Percentiles rank a stretch among this genome's conserved stretches.
Evolutionary conservation across 2,113 vertebrate species (phyloP).

Genomic region (Aplodontia rufa): DNA sequence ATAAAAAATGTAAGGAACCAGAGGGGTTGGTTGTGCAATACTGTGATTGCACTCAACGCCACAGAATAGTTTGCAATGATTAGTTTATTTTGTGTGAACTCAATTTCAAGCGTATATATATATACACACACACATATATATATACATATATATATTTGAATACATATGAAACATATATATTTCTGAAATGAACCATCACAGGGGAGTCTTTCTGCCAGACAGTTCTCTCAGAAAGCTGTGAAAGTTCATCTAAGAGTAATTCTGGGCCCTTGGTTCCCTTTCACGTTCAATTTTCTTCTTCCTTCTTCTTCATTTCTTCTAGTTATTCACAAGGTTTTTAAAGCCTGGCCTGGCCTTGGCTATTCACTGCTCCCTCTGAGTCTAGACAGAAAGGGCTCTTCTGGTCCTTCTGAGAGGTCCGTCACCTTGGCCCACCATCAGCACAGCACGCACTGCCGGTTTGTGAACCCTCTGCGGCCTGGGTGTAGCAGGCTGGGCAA

Average conservation of each 20-base stretch:
- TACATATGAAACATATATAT: no score
- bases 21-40: background rate
- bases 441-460: constrained; percentile 28
- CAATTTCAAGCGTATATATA: no score
- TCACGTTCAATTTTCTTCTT: constrained; percentile 34
- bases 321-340: background rate
- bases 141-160: no score
- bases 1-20: background rate
- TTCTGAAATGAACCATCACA: no score
- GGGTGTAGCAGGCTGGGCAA: background rate
- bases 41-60: background rate
- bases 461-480: constrained; percentile 38
- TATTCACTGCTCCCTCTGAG: background rate
- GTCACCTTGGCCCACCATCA: background rate
- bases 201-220: no score
- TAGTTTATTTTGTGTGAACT: no score
- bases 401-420: background rate
- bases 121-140: no score
- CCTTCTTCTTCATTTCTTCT: background rate
- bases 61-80: background rate
- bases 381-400: background rate
- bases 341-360: background rate
- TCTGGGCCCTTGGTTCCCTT: no score
- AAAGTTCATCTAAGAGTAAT: no score
- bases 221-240: no score